Evolutionary conservation across 2,888 invertebrate genomes (phyloP).

Genomic region (Diplazon laetatorius): DNA sequence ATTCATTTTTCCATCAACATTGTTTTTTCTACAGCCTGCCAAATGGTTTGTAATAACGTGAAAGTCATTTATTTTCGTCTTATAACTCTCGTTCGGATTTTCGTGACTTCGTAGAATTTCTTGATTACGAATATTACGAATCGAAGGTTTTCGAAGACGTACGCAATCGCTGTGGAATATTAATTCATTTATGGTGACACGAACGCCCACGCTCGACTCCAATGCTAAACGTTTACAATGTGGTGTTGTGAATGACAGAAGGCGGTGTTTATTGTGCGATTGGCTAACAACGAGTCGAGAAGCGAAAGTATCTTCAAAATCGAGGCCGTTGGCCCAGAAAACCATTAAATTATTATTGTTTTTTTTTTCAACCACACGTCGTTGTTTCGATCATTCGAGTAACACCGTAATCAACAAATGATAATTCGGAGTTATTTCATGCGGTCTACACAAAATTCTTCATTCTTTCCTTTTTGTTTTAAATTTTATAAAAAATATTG

Average conservation of each 20-base stretch:
- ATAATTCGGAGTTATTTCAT: too few species aligned
- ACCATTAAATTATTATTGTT: too few species aligned
- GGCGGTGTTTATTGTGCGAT: constrained; percentile 38
- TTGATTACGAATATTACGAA: too few species aligned
- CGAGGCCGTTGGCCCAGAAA: constrained; percentile 5
- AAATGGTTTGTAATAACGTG: constrained; percentile 21
- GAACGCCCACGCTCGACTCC: constrained; percentile 15
- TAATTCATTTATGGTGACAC: not conserved
- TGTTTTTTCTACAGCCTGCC: not conserved
- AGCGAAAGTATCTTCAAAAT: constrained; percentile 42
- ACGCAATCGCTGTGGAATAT: not conserved
- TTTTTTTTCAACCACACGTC: not conserved
- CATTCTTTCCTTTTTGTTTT: too few species aligned
- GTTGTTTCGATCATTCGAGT: too few species aligned
- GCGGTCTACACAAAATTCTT: too few species aligned
- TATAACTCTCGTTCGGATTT: not conserved
- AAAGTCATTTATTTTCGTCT: constrained; percentile 1
- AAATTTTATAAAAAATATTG: too few species aligned
- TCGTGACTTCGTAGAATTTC: too few species aligned
- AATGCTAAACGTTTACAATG: constrained; percentile 22
- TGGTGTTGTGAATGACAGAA: constrained; percentile 11
- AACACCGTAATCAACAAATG: too few species aligned
- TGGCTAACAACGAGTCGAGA: constrained; percentile 30
- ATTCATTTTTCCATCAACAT: constrained; percentile 36
- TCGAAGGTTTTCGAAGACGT: constrained; percentile 48